Conservation (phyloP, 2,113 vertebrate species). For the Donacobius atricapilla region DNA sequence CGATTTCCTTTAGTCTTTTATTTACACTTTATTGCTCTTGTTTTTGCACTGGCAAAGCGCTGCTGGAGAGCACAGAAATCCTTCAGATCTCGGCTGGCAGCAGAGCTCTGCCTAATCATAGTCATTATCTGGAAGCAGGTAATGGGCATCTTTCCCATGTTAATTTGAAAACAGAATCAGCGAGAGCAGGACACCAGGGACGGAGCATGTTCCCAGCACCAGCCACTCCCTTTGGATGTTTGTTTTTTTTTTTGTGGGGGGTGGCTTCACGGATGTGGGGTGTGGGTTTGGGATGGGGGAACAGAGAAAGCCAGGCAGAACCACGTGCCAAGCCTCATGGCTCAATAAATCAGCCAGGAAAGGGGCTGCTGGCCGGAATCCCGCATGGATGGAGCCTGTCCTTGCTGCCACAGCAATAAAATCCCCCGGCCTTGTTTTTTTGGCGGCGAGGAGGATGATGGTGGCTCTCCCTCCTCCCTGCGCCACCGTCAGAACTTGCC, state of each 20-base stretch:
- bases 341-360: not conserved
- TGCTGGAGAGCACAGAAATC: slow-evolving; percentile 66
- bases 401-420: slow-evolving; percentile 20
- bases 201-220: not conserved
- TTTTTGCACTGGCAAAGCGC: slow-evolving; percentile 62
- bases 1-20: slow-evolving; percentile 58
- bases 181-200: slow-evolving; percentile 36
- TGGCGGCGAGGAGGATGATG: not conserved
- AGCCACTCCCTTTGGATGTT: not conserved
- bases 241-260: not conserved
- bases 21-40: slow-evolving; percentile 67
- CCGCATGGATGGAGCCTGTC: not conserved
- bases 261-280: not conserved
- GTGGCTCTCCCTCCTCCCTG: not conserved
- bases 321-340: not conserved
- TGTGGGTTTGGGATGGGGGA: not conserved
- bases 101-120: slow-evolving; percentile 69
- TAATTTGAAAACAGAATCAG: slow-evolving; percentile 67
- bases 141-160: slow-evolving; percentile 72
- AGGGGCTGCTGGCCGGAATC: not conserved
- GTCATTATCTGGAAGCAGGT: slow-evolving; percentile 73
- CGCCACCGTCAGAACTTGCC: slow-evolving; percentile 19
- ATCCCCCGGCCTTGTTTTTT: slow-evolving; percentile 6
- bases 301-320: not conserved
- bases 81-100: slow-evolving; percentile 71